Evolutionary conservation across 2,797 vertebrate species (phyloP), one percentile per base, ranked within the genome.

Genomic region (Forpus xanthops): DNA sequence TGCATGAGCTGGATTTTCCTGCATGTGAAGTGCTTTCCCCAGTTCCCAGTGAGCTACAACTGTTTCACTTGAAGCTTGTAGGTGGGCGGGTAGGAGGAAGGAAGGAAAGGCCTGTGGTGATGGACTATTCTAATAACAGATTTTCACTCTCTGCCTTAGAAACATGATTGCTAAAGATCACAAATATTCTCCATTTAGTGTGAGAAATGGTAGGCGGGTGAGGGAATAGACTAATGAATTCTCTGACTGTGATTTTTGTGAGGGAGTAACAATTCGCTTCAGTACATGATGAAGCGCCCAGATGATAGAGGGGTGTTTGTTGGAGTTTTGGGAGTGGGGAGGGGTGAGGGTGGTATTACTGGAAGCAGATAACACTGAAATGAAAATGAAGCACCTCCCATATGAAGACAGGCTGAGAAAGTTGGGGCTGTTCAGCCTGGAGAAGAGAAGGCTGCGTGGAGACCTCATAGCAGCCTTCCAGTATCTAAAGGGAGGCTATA

Each of bases 171-270:
- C 68, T 66, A 83, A 55, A 74, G 67, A 79, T 58, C 27, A 28
- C 75, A 81, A 33, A 77, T 81, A 50, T 24, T 77, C 79, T 84
- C n/a, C 16, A 16, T 71, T 79, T 56, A 71, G 53, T 85, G 84
- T 85, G 92, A 85, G 72, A 90, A 92, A 33, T 75, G 37, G 85
- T 95, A 70, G 92, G 95, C 70, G 88, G 88, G 90, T 67, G 56
- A 88, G 73, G 23, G 73, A 90, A 58, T 55, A 85, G 72, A 61
- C 89, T 93, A 89, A 93, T 73, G 89, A 96, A 56, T 82, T 89
- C 64, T 77, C 47, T 37, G 50, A 66, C 52, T 79, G 19, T 35
- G 78, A 42, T 79, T 94, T 92, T 85, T 85, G 35, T 81, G 85
- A 93, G 82, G 79, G 87, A 95, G 82, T 89, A 94, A 66, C 31